Evolutionary conservation across 2,888 invertebrate genomes (phyloP), one percentile per base, ranked within the genome.

Genomic region (Sussaba pulchella): DNA sequence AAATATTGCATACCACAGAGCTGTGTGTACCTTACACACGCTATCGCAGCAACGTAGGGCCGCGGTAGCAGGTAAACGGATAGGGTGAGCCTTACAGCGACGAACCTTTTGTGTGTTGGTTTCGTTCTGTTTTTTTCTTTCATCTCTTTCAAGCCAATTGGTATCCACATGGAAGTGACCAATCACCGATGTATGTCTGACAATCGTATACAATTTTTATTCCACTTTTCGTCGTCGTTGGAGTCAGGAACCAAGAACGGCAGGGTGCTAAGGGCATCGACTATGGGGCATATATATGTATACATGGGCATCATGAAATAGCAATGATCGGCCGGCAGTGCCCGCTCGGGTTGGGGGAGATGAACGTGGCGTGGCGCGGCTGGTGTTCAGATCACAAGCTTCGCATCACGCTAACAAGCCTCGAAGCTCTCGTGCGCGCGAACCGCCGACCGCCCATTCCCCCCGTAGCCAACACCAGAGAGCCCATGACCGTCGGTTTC

Each of bases 361-460:
- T 59, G 64, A 77, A 66, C 43, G 69, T 67, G 71, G 66, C 52
- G 39, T 76, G 70, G 41, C 67, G 82, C 84, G 82, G 84, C 76
- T 78, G 41, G 71, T 61, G 80, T 41, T 61, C 76, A 82, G 83
- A 84, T 84, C 84, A 84, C 83, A 84, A 84, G 83, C 82, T 83
- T 81, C 82, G 84, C 73, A 78, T 73, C 84, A 39, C 78, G 72
- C 76, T 84, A 84, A 84, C 84, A 84, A 84, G 84, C 77, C 83
- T 82, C 75, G 73, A 69, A 67, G 61, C 66, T 76, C 74, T 83
- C 75, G 69, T 67, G 72, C 61, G 57, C 67, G 36, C 66, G 67
- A 45, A 50, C 71, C 57, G 19, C 70, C 36, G 12, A 5, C 61
- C 59, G 70, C 70, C 70, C 57, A 57, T 57, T 70, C 70, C 45